Percentiles rank a stretch among this genome's conserved stretches.
Conservation (phyloP, 2,113 vertebrate genomes). For the Lepisosteus oculatus region DNA sequence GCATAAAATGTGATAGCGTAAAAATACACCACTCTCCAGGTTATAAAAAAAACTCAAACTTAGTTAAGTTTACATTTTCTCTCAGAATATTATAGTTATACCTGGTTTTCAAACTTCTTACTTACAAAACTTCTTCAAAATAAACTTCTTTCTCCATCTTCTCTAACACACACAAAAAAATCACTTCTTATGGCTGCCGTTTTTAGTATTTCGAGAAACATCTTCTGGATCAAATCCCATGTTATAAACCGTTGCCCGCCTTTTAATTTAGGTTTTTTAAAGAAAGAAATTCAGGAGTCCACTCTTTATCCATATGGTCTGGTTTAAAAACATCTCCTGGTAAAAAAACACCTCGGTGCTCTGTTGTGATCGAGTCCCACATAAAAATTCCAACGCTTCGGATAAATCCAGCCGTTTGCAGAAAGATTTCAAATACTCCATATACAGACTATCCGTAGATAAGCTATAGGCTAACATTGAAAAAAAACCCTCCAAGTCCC, state of each 20-base stretch:
- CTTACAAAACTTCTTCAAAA: slow-evolving; percentile 8
- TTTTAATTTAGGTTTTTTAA: slow-evolving; percentile 25
- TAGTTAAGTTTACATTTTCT: neutral
- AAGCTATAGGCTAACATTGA: slow-evolving; percentile 62
- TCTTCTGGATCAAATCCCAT: slow-evolving; percentile 15
- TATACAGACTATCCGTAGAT: slow-evolving; percentile 77
- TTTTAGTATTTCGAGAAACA: slow-evolving; percentile 1
- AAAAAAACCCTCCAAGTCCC: slow-evolving; percentile 68
- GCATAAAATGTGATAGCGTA: too few relatives aligned
- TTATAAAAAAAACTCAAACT: neutral
- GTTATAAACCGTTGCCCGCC: slow-evolving; percentile 28
- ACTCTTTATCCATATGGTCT: slow-evolving; percentile 34
- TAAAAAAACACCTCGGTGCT: slow-evolving; percentile 39
- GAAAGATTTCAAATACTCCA: slow-evolving; percentile 73
- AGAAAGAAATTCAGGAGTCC: slow-evolving; percentile 42
- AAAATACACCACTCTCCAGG: too few relatives aligned
- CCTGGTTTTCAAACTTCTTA: slow-evolving; percentile 12
- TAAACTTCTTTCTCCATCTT: slow-evolving; percentile 7
- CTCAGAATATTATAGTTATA: neutral
- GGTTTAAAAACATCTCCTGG: slow-evolving; percentile 39
- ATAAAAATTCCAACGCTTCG: slow-evolving; percentile 57
- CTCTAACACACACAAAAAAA: neutral
- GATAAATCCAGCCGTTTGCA: slow-evolving; percentile 66
- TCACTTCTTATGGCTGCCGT: neutral
- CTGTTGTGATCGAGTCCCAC: slow-evolving; percentile 62